phyloP scores from a whole-genome alignment of 2,797 vertebrate genomes.

The Typhlichthys subterraneus region DNA sequence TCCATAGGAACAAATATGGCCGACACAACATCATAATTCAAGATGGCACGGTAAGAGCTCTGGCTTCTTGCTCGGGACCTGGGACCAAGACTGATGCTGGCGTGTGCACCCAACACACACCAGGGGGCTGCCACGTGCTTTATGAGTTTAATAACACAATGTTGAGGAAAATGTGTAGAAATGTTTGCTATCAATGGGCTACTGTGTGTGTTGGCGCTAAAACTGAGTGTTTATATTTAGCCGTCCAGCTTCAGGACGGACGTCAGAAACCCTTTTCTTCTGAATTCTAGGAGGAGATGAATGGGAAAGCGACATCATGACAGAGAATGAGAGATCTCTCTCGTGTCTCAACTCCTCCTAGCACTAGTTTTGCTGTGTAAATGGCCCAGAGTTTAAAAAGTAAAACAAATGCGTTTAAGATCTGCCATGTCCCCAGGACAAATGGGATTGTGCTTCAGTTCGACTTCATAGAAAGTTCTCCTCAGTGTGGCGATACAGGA shows the following conservation, averaged over 20 bases:
- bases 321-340: slow-evolving; percentile 1
- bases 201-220: not conserved
- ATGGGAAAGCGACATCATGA: not conserved
- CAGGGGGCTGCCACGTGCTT: too few relatives aligned
- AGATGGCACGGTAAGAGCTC: slow-evolving; percentile 59
- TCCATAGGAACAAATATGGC: slow-evolving; percentile 72
- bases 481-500: slow-evolving; percentile 16
- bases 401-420: slow-evolving; percentile 6
- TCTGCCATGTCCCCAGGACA: slow-evolving; percentile 14
- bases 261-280: not conserved
- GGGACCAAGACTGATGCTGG: slow-evolving; percentile 12
- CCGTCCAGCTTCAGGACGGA: not conserved
- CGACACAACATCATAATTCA: slow-evolving; percentile 56
- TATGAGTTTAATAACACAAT: too few relatives aligned
- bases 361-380: too few relatives aligned
- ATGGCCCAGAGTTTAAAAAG: not conserved
- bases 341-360: not conserved
- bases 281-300: not conserved
- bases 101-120: not conserved
- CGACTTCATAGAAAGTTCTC: slow-evolving; percentile 39
- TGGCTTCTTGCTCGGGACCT: slow-evolving; percentile 39
- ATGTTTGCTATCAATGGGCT: too few relatives aligned
- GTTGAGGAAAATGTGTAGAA: too few relatives aligned
- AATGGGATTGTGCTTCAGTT: slow-evolving; percentile 52
- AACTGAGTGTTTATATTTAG: not conserved